Percentiles rank a stretch among this genome's conserved stretches.
Evolutionary conservation across 2,113 vertebrate species (phyloP).

Genomic region (Crotalus horridus): DNA sequence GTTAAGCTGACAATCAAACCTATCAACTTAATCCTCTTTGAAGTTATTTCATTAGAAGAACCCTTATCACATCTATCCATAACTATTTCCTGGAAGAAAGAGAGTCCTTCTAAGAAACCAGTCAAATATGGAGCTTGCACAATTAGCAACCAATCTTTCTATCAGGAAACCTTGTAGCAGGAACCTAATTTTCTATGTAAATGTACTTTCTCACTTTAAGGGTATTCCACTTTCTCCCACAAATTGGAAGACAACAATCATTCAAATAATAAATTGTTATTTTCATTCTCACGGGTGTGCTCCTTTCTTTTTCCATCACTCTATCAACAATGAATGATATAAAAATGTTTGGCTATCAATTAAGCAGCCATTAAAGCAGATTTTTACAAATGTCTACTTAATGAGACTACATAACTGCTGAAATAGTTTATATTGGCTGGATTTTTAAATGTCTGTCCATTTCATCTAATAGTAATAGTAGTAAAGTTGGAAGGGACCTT

Average conservation of each 20-base stretch:
- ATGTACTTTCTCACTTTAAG: background rate
- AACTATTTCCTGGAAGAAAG: background rate
- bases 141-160: background rate
- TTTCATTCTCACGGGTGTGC: background rate
- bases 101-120: background rate
- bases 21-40: background rate
- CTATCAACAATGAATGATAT: background rate
- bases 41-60: background rate
- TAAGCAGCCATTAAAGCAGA: conserved; percentile 9
- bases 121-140: background rate
- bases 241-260: background rate
- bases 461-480: background rate
- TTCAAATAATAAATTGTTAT: background rate
- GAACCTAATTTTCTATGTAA: background rate
- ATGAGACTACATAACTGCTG: background rate
- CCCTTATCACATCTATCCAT: background rate
- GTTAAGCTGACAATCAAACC: background rate
- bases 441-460: background rate
- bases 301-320: background rate
- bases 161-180: background rate
- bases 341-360: conserved; percentile 11
- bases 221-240: background rate
- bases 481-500: no score
- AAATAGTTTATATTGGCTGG: background rate
- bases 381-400: background rate